These are phyloP conservation scores for Vanessa cardui DNA, from an alignment of 2,888 invertebrate genomes.

Conservation along the genomic window DNA sequence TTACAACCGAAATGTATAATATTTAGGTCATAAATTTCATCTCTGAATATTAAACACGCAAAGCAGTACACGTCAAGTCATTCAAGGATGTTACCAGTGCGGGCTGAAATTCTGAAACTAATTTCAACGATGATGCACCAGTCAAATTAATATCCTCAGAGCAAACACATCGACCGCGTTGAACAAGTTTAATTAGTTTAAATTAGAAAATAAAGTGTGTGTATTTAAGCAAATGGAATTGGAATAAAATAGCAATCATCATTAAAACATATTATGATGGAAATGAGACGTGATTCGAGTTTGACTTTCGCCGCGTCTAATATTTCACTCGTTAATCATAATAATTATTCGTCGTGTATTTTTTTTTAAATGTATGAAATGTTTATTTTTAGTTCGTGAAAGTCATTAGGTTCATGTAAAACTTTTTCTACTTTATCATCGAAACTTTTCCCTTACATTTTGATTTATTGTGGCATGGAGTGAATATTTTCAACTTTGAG, in stretches of 20 bases:
- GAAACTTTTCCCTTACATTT: too few species aligned
- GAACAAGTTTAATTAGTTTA: constrained; percentile 16
- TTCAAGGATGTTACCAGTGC: constrained; percentile 15
- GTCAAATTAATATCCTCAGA: constrained; percentile 28
- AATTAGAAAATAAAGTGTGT: constrained; percentile 3
- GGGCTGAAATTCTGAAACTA: constrained; percentile 27
- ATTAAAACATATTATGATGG: too few species aligned
- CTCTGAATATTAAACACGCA: constrained; percentile 13
- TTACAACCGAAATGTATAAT: background rate
- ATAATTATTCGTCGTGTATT: too few species aligned
- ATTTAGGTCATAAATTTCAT: constrained; percentile 2
- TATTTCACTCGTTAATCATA: too few species aligned
- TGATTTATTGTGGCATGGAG: too few species aligned
- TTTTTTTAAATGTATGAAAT: too few species aligned
- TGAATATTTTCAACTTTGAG: too few species aligned
- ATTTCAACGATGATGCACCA: constrained; percentile 24
- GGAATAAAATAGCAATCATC: background rate
- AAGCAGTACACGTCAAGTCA: constrained; percentile 18
- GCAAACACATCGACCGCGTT: constrained; percentile 16
- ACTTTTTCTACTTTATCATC: too few species aligned
- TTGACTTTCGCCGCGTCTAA: too few species aligned
- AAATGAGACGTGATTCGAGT: too few species aligned
- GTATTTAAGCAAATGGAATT: background rate
- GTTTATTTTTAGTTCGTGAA: too few species aligned
- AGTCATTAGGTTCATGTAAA: too few species aligned